These are phyloP conservation scores for Mirza zaza DNA, from an alignment of 2,113 vertebrate genomes.

Conservation along the genomic window DNA sequence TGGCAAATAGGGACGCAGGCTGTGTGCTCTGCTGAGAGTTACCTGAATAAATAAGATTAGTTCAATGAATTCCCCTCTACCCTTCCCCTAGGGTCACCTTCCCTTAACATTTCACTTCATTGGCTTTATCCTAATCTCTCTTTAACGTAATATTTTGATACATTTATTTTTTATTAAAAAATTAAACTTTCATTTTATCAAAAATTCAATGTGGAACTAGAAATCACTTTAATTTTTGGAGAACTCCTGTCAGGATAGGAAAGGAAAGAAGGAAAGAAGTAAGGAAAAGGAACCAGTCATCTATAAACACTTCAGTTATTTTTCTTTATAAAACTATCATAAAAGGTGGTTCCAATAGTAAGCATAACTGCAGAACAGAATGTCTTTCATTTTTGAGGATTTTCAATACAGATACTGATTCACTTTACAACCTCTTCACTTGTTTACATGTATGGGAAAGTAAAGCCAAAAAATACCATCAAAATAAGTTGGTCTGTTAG, in stretches of 20 bases:
- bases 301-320: not conserved
- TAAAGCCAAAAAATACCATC: not conserved
- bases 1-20: too few species aligned
- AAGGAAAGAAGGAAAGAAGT: not conserved
- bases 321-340: not conserved
- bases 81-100: not conserved
- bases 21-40: not conserved
- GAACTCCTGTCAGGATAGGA: not conserved
- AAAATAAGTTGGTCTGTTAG: not conserved
- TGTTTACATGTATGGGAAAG: not conserved
- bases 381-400: not conserved
- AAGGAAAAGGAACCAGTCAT: not conserved
- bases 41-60: not conserved
- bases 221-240: not conserved
- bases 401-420: not conserved
- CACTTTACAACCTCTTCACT: not conserved
- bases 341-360: not conserved
- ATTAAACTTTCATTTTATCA: not conserved
- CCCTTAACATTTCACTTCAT: not conserved
- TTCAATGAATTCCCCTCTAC: not conserved
- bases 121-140: not conserved
- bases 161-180: not conserved
- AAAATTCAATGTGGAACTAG: not conserved
- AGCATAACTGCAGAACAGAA: not conserved
- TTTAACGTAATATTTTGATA: not conserved